These are phyloP conservation scores for Nesoenas mayeri DNA, from an alignment of 2,113 vertebrate species.

Conservation along the genomic window DNA sequence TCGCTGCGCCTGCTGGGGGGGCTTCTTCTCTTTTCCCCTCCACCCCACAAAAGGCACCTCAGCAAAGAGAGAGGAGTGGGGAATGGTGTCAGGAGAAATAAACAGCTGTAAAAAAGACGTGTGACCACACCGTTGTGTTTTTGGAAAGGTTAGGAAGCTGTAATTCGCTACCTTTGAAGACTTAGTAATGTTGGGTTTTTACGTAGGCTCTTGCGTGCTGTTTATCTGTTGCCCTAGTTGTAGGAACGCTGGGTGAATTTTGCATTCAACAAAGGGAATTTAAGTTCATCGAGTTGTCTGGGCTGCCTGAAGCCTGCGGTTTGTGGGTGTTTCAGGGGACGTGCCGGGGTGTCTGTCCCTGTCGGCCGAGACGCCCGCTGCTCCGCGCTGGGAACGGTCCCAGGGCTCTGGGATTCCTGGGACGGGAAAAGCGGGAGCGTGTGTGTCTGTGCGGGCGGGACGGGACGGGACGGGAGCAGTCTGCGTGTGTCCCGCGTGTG, in stretches of 20 bases:
- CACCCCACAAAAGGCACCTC: background rate
- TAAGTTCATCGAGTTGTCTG: background rate
- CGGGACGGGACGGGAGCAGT: no score
- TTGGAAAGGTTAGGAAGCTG: background rate
- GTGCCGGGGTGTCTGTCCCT: fast-evolving
- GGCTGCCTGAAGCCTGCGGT: fast-evolving
- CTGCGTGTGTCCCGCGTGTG: fast-evolving
- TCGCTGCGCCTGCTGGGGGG: background rate
- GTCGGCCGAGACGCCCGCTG: background rate
- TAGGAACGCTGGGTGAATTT: background rate
- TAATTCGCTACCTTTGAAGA: background rate
- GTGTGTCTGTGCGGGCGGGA: background rate
- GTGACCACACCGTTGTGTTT: fast-evolving
- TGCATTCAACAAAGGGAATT: background rate
- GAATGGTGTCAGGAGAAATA: background rate
- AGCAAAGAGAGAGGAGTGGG: background rate
- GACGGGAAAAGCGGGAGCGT: background rate
- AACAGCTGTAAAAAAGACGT: background rate
- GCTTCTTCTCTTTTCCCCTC: background rate
- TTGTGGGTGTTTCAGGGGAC: background rate
- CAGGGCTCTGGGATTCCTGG: background rate
- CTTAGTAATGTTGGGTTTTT: background rate
- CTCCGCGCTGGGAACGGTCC: background rate
- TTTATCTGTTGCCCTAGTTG: background rate
- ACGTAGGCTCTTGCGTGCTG: fast-evolving